Conservation (phyloP, 2,113 vertebrate species). For the Tauraco erythrolophus region DNA sequence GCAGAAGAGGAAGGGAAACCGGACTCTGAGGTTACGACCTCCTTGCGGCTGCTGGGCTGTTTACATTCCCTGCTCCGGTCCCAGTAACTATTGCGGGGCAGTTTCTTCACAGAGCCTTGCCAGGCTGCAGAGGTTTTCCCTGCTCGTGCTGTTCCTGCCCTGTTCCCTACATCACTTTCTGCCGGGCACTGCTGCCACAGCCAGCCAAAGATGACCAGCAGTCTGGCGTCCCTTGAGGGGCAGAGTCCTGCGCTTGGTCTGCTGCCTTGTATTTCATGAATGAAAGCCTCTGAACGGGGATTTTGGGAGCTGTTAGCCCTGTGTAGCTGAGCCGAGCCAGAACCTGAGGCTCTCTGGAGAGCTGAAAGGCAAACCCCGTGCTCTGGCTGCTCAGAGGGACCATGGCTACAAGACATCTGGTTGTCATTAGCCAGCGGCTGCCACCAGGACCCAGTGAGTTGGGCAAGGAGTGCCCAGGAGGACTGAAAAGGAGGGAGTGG, state of each 20-base stretch:
- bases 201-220: neutral
- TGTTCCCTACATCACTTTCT: neutral
- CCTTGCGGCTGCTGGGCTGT: constrained; percentile 31
- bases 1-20: constrained; percentile 6
- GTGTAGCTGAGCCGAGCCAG: neutral
- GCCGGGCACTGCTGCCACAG: neutral
- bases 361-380: neutral
- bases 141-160: neutral
- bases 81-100: neutral
- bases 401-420: fast-evolving
- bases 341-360: neutral
- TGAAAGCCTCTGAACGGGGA: constrained; percentile 47
- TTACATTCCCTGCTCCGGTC: constrained; percentile 57
- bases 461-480: neutral
- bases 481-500: neutral
- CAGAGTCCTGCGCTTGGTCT: neutral
- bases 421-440: neutral
- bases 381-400: neutral
- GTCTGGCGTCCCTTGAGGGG: neutral
- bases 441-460: neutral
- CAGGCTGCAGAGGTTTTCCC: neutral
- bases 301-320: neutral
- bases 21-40: constrained; percentile 50
- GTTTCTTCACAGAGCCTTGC: neutral
- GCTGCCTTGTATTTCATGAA: constrained; percentile 36